These are phyloP conservation scores for Gymnoscopelus microlampas DNA, from an alignment of 2,797 vertebrate species.

Conservation along the genomic window DNA sequence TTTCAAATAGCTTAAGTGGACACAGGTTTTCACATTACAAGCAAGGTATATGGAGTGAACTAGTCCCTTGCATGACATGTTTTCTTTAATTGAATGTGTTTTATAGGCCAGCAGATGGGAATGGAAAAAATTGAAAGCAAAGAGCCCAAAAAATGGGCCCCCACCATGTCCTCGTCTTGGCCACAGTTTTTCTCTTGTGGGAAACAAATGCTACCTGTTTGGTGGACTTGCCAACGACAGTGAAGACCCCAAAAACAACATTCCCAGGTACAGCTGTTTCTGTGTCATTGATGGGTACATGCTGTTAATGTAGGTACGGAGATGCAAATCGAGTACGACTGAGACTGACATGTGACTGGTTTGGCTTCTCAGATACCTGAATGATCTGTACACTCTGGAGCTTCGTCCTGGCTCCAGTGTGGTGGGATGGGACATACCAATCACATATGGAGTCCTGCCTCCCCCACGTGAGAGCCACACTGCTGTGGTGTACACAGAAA, in stretches of 20 bases:
- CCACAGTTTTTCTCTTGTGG: constrained; percentile 96
- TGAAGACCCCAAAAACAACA: constrained; percentile 98
- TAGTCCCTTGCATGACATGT: not conserved
- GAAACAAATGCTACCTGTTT: constrained; percentile 96
- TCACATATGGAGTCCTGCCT: constrained; percentile 93
- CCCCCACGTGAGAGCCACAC: constrained; percentile 96
- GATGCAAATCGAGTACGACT: not conserved
- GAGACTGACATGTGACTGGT: not conserved
- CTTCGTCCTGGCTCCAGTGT: constrained; percentile 92
- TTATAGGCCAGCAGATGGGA: constrained; percentile 95
- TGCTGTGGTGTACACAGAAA: constrained; percentile 94
- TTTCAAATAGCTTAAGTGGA: no score
- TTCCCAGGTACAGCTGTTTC: constrained; percentile 85
- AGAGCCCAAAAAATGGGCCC: constrained; percentile 94
- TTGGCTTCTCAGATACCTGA: constrained; percentile 86
- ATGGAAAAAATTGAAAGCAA: constrained; percentile 96
- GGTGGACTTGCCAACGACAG: constrained; percentile 96
- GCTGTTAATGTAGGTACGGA: not conserved
- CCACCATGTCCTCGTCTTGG: constrained; percentile 94
- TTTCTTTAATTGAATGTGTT: constrained; percentile 1
- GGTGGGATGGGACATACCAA: constrained; percentile 94
- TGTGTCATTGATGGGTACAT: not conserved
- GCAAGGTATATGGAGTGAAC: not conserved
- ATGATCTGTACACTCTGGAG: constrained; percentile 94
- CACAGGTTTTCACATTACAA: no score